Base-by-base conservation (phyloP, 2,797 vertebrate genomes). In the Nothura maculosa region DNA sequence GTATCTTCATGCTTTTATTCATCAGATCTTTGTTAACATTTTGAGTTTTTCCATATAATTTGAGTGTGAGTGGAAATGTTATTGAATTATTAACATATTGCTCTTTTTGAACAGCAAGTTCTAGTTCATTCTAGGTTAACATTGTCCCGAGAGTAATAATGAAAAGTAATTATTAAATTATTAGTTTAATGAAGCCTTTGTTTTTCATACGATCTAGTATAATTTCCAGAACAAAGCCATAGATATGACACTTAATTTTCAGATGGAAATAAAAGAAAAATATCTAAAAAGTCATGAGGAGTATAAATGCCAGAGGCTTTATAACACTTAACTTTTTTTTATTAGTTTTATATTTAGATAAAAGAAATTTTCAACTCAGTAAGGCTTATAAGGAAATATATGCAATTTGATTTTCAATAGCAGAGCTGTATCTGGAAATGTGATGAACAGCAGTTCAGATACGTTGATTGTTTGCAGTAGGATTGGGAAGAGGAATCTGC, bases 401-500 rank as follows among this genome's bases (percentile, higher is more conserved):
- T 94, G 74, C 8, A 54, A 17, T 92, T 93, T 94, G 64, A 67
- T 78, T 88, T 87, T 79, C 75, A n/a, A 85, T 43, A 91, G 64
- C 30, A 60, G 27, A 88, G 19, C 22, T 38, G 28, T 86, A 90
- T 48, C 80, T 94, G 82, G 78, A 92, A 81, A 76, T 90, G 73
- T 87, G 89, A 95, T 61, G 74, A 79, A 92, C 47, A 88, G 20
- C 52, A 70, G 55, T 89, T 94, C 76, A 93, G 75, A 42, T 45
- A 90, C 7, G 22, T 50, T 89, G 83, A 54, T 92, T 95, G 94
- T 95, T 97, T 97, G 78, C 61, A 81, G 66, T 88, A 75, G 43
- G 69, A 36, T 69, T 58, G 36, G 25, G 12, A 14, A 77, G 45
- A 90, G 94, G 32, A 32, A 70, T 95, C 81, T 30, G 6, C 42